Conservation (phyloP, 2,113 vertebrate species). For the Lepidothrix coronata region DNA sequence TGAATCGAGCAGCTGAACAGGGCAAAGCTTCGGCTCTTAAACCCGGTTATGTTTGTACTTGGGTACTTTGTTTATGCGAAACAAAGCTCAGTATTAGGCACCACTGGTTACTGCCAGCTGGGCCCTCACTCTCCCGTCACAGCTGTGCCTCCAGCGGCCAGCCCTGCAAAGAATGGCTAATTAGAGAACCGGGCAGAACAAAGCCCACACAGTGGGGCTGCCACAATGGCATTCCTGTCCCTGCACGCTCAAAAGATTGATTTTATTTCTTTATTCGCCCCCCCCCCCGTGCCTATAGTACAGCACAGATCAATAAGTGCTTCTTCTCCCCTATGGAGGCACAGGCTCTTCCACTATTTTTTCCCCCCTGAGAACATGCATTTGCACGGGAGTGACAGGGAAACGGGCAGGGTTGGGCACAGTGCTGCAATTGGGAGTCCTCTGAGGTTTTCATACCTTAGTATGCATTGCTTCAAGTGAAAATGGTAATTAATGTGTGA, state of each 20-base stretch:
- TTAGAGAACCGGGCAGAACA: slow-evolving; percentile 69
- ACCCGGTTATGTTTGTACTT: slow-evolving; percentile 66
- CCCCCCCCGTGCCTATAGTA: not conserved
- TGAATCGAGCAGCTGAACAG: slow-evolving; percentile 49
- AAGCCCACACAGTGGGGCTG: slow-evolving; percentile 69
- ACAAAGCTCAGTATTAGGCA: slow-evolving; percentile 76
- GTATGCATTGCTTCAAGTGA: no score
- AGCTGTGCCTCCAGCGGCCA: slow-evolving; percentile 75
- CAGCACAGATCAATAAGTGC: slow-evolving; percentile 32
- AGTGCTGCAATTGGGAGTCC: not conserved
- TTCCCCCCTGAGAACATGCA: not conserved
- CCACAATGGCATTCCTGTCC: slow-evolving; percentile 77
- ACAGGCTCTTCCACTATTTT: not conserved
- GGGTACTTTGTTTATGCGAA: slow-evolving; percentile 71
- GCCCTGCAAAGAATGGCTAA: slow-evolving; percentile 74
- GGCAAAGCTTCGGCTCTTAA: slow-evolving; percentile 23
- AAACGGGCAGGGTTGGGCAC: not conserved
- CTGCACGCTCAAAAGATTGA: slow-evolving; percentile 60
- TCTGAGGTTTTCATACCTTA: not conserved
- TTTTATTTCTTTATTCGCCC: not conserved
- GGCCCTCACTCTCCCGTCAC: slow-evolving; percentile 61
- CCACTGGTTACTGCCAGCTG: slow-evolving; percentile 81
- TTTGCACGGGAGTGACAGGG: not conserved
- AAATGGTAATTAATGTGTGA: not conserved
- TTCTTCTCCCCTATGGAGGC: not conserved